phyloP scores from a whole-genome alignment of 2,888 invertebrate species.

The Netelia virgata region DNA sequence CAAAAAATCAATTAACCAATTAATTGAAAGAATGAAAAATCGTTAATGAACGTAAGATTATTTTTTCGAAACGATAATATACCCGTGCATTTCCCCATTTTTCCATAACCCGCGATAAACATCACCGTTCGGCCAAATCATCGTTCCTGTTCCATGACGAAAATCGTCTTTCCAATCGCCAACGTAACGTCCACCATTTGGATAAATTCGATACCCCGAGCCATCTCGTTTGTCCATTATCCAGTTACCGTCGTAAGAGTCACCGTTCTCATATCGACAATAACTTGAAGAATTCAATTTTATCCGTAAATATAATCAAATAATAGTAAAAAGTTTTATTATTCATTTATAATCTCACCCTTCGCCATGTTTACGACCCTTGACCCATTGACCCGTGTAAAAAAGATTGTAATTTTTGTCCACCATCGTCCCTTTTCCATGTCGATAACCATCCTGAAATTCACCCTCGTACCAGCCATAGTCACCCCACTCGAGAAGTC shows the following conservation, averaged over 20 bases:
- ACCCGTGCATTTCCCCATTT: conserved; percentile 86
- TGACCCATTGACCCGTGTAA: conserved; percentile 84
- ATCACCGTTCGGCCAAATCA: conserved; percentile 88
- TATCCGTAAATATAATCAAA: not conserved
- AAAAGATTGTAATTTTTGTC: conserved; percentile 72
- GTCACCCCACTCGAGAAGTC: conserved; percentile 86
- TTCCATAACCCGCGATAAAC: conserved; percentile 88
- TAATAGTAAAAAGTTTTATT: no score
- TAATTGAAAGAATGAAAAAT: conserved; percentile 1
- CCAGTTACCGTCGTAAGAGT: conserved; percentile 85
- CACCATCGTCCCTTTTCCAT: conserved; percentile 82
- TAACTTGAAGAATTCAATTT: conserved; percentile 66
- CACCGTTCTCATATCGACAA: conserved; percentile 77
- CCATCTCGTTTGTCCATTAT: conserved; percentile 85
- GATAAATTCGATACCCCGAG: conserved; percentile 86
- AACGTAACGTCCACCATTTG: conserved; percentile 86
- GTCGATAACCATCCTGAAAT: conserved; percentile 86
- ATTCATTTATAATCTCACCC: conserved; percentile 75
- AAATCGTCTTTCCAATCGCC: conserved; percentile 86
- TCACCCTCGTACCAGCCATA: conserved; percentile 87
- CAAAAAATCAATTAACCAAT: not conserved
- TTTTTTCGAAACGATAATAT: conserved; percentile 1
- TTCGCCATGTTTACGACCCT: conserved; percentile 82
- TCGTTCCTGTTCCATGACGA: conserved; percentile 87
- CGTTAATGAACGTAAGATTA: not conserved